Evolutionary conservation across 2,797 vertebrate species (phyloP).

Genomic region (Podarcis lilfordi): DNA sequence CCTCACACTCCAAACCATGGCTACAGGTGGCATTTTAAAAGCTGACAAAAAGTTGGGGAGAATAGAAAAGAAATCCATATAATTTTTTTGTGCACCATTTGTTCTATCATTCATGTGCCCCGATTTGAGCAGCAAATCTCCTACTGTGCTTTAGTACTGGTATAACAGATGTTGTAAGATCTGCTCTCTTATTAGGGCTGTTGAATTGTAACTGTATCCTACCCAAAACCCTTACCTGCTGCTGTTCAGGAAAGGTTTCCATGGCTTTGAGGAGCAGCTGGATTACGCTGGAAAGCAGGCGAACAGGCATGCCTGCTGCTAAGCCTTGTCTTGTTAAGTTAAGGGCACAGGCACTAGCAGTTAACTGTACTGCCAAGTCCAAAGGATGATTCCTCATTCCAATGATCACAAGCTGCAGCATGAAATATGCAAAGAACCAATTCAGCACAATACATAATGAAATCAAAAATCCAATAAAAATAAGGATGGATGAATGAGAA

Average conservation of each 20-base stretch:
- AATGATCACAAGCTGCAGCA: slow-evolving; percentile 84
- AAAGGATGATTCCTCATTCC: slow-evolving; percentile 91
- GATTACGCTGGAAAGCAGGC: slow-evolving; percentile 86
- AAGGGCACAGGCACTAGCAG: slow-evolving; percentile 90
- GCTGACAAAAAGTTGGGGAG: neutral
- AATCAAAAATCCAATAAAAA: neutral
- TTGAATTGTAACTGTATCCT: neutral
- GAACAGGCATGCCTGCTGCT: slow-evolving; percentile 88
- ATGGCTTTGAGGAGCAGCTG: slow-evolving; percentile 90
- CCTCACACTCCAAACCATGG: neutral
- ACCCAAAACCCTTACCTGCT: slow-evolving; percentile 81
- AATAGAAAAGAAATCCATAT: neutral
- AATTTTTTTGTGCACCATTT: neutral
- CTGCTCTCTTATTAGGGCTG: neutral
- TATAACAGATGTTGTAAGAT: neutral
- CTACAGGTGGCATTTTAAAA: neutral
- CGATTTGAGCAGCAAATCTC: neutral
- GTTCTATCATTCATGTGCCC: neutral
- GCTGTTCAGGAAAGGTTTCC: slow-evolving; percentile 91
- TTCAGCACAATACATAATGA: neutral
- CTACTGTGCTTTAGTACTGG: neutral
- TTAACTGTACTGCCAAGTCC: slow-evolving; percentile 90
- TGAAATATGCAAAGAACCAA: neutral
- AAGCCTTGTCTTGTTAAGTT: slow-evolving; percentile 91
- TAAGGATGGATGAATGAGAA: neutral